Percentiles rank a stretch among this genome's conserved stretches.
Conservation (phyloP, 2,113 vertebrate species). For the Forbesichthys papilliferus region DNA sequence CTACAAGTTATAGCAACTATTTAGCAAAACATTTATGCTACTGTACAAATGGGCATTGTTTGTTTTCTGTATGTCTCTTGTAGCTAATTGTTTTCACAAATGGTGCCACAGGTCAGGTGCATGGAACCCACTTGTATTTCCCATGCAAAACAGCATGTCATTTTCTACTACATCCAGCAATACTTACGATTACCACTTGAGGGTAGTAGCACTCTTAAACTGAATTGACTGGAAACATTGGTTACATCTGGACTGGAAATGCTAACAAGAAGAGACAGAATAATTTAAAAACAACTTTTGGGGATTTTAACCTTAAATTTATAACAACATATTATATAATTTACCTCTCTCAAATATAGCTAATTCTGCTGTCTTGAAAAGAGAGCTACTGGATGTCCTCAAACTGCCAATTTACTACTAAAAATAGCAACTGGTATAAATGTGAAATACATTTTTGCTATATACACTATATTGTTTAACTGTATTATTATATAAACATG, state of each 20-base stretch:
- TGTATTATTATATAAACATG: not conserved
- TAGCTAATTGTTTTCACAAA: too few relatives aligned
- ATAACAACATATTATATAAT: not conserved
- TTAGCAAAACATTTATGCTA: too few relatives aligned
- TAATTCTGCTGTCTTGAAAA: too few relatives aligned
- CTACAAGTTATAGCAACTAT: too few relatives aligned
- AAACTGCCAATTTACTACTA: too few relatives aligned
- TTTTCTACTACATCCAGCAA: not conserved
- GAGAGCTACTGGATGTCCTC: too few relatives aligned
- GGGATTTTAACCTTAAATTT: not conserved
- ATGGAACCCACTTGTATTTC: not conserved
- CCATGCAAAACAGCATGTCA: not conserved
- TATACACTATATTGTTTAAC: too few relatives aligned
- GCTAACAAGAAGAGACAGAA: not conserved
- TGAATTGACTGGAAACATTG: not conserved
- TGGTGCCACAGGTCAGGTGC: too few relatives aligned
- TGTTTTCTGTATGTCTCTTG: too few relatives aligned
- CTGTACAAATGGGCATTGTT: too few relatives aligned
- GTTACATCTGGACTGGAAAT: not conserved
- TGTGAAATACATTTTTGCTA: too few relatives aligned
- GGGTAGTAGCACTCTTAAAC: constrained; percentile 38
- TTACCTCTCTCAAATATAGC: not conserved
- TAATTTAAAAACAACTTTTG: not conserved
- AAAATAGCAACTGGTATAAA: too few relatives aligned
- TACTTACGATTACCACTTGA: constrained; percentile 36